Evolutionary conservation across 2,797 vertebrate genomes (phyloP), one percentile per base, ranked within the genome.

Genomic region (Sardinella longiceps): DNA sequence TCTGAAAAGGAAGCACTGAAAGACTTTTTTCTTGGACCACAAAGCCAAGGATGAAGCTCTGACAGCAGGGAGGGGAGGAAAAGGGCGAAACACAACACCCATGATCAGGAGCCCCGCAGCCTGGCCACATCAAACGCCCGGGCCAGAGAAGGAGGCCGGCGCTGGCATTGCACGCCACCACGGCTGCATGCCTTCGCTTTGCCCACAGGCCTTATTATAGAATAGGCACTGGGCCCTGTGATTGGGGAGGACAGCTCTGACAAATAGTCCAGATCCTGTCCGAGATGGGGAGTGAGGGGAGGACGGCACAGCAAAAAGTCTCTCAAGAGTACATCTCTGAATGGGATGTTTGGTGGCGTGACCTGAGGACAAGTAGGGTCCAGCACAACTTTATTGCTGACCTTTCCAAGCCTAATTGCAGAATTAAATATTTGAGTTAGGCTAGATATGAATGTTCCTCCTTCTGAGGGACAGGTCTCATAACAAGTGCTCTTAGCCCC

Each of bases 201-300:
- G 28, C 63, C 63, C 63, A 70, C 63, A 37, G 63, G 63, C 63
- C 63, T 70, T 70, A 70, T 70, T 70, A 70, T 70, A 70, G 63
- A 14, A 30, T 37, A 2, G 30, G 63, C 28, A 33, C 63, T 70
- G 14, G 4, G 63, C 63, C 63, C 63, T 70, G 63, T 18, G 30
- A 15, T 70, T 33, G 63, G 30, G 15, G 30, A 37, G 30, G 63
- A 33, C 63, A 70, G 63, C 63, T 18, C 63, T 70, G 63, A 70
- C 63, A 70, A 70, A 37, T 33, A 37, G 15, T 30, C 30, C 18
- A 10, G 30, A n/a, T n/a, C 58, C 58, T 63, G 58, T 63, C 58
- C 14, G 28, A 66, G 63, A 15, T 70, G 28, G 63, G 28, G 28
- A 70, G 28, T 5, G 28, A 15, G 63, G 63, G 63, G 5, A 30